Base-by-base conservation (phyloP, 2,113 vertebrate species). In the Phrynosoma platyrhinos region DNA sequence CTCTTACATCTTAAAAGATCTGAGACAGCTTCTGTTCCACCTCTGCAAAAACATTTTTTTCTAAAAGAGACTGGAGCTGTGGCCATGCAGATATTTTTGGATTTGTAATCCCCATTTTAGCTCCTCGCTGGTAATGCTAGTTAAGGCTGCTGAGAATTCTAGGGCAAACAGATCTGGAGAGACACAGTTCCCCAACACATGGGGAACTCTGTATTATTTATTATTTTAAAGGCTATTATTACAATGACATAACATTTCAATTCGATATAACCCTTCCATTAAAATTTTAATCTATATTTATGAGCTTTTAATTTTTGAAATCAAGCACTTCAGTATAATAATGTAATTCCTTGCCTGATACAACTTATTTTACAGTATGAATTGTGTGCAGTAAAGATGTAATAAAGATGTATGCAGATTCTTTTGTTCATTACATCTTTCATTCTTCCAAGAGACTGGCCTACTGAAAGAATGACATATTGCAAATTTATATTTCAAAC, bases 381-480 rank as follows among this genome's bases (percentile, higher is more conserved):
- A 86, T 53, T 71, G 9, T 55, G 14, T 25, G n/a, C 23, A 91
- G 80, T 87, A 91, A 83, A 90, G 53, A 68, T 27, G 13, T 32
- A 88, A 91, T 83, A 91, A 90, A 89, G 86, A 90, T 87, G 94
- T 90, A 92, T 91, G 80, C 4, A 92, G 36, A 90, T 36, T 88
- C 82, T 1, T 87, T 55, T 93, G 85, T 89, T 0, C 0, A 84
- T 21, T 2, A 4, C 5, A 86, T 0, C 6, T 91, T 94, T 91
- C 69, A n/a, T 92, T 92, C 91, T 93, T 90, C 74, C 76, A 83
- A 53, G 92, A 92, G 74, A 62, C 10, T 88, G 9, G 36, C 72
- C 68, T 85, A 1, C 21, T 94, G 87, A 91, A 74, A 93, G 84
- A 89, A 53, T 90, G 79, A 87, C 77, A 92, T 84, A 74, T 25